Percentiles rank a stretch among this genome's conserved stretches.
phyloP scores from a whole-genome alignment of 2,113 vertebrate species.

The Trogon melanurus region DNA sequence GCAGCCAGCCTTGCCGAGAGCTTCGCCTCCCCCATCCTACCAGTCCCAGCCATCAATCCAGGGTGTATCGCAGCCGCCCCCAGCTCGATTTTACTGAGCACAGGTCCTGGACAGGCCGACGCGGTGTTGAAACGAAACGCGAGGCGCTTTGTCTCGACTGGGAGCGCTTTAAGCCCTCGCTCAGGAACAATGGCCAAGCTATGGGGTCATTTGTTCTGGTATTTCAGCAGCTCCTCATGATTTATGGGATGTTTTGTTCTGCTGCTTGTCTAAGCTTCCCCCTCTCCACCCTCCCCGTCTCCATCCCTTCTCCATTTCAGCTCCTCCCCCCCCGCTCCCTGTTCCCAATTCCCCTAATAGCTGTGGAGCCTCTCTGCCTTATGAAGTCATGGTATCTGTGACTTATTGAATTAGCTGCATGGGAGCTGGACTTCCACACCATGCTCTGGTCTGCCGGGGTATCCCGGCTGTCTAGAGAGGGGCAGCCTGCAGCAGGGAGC shows the following conservation, averaged over 20 bases:
- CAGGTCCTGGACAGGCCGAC: neutral
- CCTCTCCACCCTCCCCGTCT: conserved; percentile 60
- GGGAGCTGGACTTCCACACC: conserved; percentile 23
- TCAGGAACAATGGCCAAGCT: conserved; percentile 69
- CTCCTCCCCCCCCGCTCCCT: conserved; percentile 39
- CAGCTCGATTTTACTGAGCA: fast-evolving
- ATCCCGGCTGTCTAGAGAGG: neutral
- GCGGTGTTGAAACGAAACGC: neutral
- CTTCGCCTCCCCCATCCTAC: fast-evolving
- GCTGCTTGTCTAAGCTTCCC: conserved; percentile 67
- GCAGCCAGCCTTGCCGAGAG: neutral
- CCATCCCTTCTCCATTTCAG: conserved; percentile 63
- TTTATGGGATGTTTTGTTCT: conserved; percentile 76
- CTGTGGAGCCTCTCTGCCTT: conserved; percentile 70
- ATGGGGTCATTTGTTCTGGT: conserved; percentile 74
- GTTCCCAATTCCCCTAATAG: conserved; percentile 62
- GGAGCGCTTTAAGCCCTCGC: conserved; percentile 43
- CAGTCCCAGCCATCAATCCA: fast-evolving
- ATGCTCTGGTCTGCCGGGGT: neutral
- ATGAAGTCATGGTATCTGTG: conserved; percentile 67
- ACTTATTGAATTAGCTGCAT: conserved; percentile 51
- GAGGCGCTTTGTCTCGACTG: conserved; percentile 55
- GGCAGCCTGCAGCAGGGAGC: neutral
- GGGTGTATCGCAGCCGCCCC: neutral
- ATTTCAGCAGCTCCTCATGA: conserved; percentile 71